Conservation (phyloP, 2,113 vertebrate species). For the Ageneiosus marmoratus region DNA sequence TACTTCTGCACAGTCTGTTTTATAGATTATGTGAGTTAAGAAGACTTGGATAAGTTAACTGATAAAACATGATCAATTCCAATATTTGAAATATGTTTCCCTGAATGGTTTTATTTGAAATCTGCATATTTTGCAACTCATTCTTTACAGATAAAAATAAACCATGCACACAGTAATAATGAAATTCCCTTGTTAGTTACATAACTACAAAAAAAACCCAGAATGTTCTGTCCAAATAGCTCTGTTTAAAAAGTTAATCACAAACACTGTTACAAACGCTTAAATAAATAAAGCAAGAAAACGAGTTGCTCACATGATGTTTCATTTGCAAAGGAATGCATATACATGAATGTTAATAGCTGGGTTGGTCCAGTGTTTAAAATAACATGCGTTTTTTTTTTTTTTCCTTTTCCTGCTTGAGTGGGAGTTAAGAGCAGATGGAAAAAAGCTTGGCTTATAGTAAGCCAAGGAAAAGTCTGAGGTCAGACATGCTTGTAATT, state of each 20-base stretch:
- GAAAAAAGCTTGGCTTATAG: slow-evolving; percentile 53
- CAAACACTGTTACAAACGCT: neutral
- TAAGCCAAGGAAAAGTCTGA: slow-evolving; percentile 61
- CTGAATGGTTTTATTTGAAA: neutral
- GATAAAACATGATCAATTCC: neutral
- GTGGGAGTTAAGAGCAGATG: slow-evolving; percentile 56
- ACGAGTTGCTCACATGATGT: neutral
- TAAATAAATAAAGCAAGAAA: neutral
- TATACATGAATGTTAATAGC: slow-evolving; percentile 67
- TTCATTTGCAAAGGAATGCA: slow-evolving; percentile 61
- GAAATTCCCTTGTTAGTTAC: neutral
- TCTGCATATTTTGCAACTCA: neutral
- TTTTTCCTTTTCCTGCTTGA: slow-evolving; percentile 60
- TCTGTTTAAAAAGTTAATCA: neutral
- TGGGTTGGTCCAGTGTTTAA: slow-evolving; percentile 60
- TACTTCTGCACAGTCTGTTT: no score
- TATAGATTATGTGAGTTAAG: neutral
- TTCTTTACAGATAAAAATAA: neutral
- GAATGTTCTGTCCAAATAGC: neutral
- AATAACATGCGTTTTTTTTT: slow-evolving; percentile 54
- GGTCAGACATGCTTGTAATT: slow-evolving; percentile 34
- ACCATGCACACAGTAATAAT: neutral
- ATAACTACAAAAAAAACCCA: neutral
- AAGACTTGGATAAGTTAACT: neutral
- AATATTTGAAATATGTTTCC: neutral